phyloP scores from a whole-genome alignment of 2,113 vertebrate species.

The Pipra filicauda region DNA sequence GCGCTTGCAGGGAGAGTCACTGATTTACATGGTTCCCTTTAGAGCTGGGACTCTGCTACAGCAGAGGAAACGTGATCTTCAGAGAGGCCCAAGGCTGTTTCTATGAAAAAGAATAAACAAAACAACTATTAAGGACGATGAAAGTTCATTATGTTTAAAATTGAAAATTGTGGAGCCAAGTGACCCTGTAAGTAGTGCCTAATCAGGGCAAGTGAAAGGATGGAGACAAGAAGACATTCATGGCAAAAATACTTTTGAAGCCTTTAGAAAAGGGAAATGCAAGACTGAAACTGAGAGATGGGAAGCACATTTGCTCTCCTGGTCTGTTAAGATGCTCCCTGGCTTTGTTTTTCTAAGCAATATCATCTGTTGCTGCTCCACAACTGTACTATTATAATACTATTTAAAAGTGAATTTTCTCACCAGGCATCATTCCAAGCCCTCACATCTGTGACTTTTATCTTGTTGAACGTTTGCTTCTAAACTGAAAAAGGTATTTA shows the following conservation, averaged over 20 bases:
- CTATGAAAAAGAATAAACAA: neutral
- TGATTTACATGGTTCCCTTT: neutral
- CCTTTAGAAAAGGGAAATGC: neutral
- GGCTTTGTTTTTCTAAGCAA: neutral
- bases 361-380: neutral
- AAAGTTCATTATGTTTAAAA: neutral
- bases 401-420: constrained; percentile 36
- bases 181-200: neutral
- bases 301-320: neutral
- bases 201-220: neutral
- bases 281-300: neutral
- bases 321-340: neutral
- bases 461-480: constrained; percentile 58
- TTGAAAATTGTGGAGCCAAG: neutral
- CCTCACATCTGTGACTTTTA: constrained; percentile 66
- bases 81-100: neutral
- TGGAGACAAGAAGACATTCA: neutral
- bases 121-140: neutral
- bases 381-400: neutral
- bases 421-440: constrained; percentile 60
- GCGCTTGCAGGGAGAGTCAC: neutral
- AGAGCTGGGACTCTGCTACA: neutral
- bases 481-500: constrained; percentile 64
- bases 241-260: neutral
- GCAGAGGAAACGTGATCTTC: neutral